Evolutionary conservation across 2,797 vertebrate genomes (phyloP).

Genomic region (Gambelia wislizenii): DNA sequence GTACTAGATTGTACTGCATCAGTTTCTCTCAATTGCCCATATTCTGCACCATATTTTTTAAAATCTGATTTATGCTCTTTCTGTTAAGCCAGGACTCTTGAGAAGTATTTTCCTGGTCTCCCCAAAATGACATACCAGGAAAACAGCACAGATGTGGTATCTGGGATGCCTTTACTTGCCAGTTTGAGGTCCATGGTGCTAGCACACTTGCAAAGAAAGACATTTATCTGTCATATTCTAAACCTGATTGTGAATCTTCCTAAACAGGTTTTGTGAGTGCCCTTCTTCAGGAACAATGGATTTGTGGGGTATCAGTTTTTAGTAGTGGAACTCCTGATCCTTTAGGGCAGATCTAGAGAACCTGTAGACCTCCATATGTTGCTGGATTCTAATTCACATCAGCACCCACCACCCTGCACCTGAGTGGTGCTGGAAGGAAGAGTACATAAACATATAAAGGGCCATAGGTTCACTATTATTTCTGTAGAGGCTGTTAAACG

Average conservation of each 20-base stretch:
- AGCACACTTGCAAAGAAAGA: too few species aligned
- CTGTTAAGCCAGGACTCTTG: neutral
- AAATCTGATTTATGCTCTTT: neutral
- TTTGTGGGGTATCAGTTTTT: too few species aligned
- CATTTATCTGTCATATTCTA: neutral
- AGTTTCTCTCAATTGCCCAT: neutral
- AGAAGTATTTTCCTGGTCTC: neutral
- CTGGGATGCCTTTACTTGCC: neutral
- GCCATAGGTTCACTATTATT: too few species aligned
- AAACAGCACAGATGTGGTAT: neutral
- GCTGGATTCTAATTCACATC: too few species aligned
- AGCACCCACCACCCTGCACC: too few species aligned
- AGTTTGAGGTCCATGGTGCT: neutral
- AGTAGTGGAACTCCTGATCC: too few species aligned
- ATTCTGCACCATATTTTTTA: neutral
- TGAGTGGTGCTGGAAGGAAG: too few species aligned
- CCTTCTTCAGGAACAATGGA: neutral
- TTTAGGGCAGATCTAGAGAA: too few species aligned
- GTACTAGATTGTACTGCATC: neutral
- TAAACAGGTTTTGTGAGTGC: neutral
- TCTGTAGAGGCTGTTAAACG: too few species aligned
- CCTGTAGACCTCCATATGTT: too few species aligned
- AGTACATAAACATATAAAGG: too few species aligned
- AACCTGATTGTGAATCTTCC: neutral
- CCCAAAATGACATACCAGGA: neutral